Conservation (phyloP, 30 jellyfish, hydroid and myxozoan genomes). For the Aurelia sp. region DNA sequence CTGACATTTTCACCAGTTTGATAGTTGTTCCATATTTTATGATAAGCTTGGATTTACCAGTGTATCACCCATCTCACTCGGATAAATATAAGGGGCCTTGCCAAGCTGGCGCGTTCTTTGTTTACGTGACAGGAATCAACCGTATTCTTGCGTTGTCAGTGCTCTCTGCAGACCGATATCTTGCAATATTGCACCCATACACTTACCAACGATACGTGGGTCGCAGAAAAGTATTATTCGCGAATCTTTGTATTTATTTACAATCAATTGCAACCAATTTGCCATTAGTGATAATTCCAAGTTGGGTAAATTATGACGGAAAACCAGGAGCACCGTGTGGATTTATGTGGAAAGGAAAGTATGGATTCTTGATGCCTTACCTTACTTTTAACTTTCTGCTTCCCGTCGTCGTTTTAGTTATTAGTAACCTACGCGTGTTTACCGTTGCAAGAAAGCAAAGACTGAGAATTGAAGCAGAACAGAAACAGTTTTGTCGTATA, state of each 20-base stretch:
- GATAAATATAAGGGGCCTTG: slow-evolving; percentile 42
- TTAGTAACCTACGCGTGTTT: slow-evolving; percentile 38
- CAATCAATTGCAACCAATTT: slow-evolving; percentile 47
- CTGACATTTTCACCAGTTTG: slow-evolving; percentile 39
- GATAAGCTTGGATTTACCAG: slow-evolving; percentile 52
- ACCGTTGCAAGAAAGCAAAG: slow-evolving; percentile 49
- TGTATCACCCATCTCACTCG: slow-evolving; percentile 11
- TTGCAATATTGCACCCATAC: slow-evolving; percentile 65
- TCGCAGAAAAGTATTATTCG: not conserved
- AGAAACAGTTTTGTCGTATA: not conserved
- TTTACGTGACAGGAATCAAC: slow-evolving; percentile 33
- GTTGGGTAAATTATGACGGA: slow-evolving; percentile 69
- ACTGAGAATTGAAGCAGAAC: slow-evolving; percentile 2
- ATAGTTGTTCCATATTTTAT: slow-evolving; percentile 39
- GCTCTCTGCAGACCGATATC: slow-evolving; percentile 57
- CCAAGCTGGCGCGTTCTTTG: slow-evolving; percentile 37
- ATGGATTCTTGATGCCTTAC: slow-evolving; percentile 16
- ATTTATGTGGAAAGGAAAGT: slow-evolving; percentile 55
- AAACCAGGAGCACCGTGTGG: slow-evolving; percentile 72
- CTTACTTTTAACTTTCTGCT: slow-evolving; percentile 23
- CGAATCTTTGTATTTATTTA: not conserved
- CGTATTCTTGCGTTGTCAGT: slow-evolving; percentile 47
- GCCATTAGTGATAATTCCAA: slow-evolving; percentile 50
- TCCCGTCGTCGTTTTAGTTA: slow-evolving; percentile 26
- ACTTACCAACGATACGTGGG: not conserved